A percentile compares a stretch with the other conserved stretches of the same genome.
Evolutionary conservation across 2,797 vertebrate genomes (phyloP).

Genomic region (Pogoniulus pusillus): DNA sequence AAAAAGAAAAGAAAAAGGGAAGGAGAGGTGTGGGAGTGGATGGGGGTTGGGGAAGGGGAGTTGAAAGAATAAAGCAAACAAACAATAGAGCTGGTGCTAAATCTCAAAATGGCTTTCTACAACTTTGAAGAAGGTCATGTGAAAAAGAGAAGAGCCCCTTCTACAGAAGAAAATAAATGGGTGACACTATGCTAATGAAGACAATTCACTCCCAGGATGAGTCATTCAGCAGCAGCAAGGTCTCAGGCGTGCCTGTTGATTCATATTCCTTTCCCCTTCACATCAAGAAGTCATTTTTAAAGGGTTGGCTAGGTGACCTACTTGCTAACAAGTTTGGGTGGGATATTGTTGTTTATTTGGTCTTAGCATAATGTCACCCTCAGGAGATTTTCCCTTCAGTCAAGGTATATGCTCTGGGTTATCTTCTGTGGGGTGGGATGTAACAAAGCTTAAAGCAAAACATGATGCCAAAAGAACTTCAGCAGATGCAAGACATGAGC

Average conservation of each 20-base stretch:
- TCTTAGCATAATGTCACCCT: conserved; percentile 68
- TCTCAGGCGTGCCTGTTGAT: conserved; percentile 73
- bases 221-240: conserved; percentile 49
- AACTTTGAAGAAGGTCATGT: conserved; percentile 55
- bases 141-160: conserved; percentile 25
- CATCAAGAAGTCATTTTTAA: conserved; percentile 34
- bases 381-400: not conserved
- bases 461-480: not conserved
- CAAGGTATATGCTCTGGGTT: not conserved
- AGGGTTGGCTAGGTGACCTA: conserved; percentile 46
- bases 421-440: not conserved
- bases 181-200: conserved; percentile 72
- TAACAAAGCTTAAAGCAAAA: not conserved
- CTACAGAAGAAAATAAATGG: conserved; percentile 28
- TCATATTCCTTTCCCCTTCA: conserved; percentile 48
- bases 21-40: too few species aligned
- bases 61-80: not conserved
- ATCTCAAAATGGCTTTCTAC: not conserved
- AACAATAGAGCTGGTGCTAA: not conserved
- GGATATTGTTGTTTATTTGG: conserved; percentile 51
- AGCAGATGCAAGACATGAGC: not conserved
- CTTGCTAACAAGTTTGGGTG: conserved; percentile 24
- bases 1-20: rapidly evolving
- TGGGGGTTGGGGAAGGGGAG: too few species aligned
- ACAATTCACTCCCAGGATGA: conserved; percentile 54